Percentiles rank a stretch among this genome's conserved stretches.
These are phyloP conservation scores for Agelastica alni DNA, from an alignment of 2,888 invertebrate genomes.

Conservation along the genomic window DNA sequence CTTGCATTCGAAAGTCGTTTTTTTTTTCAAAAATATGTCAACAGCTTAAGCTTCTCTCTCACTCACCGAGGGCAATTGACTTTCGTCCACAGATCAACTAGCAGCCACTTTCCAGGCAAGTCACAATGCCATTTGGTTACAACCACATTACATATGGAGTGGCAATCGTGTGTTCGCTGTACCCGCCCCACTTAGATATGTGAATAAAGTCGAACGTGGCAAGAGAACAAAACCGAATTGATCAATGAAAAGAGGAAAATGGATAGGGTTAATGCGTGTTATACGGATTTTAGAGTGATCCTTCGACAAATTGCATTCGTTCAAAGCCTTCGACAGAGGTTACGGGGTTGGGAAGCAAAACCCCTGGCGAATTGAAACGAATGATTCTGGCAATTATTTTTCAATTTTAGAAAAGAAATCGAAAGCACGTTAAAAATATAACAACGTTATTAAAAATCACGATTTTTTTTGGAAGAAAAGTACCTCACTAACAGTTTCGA, in stretches of 20 bases:
- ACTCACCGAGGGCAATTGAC: slow-evolving; percentile 14
- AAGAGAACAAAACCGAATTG: slow-evolving; percentile 34
- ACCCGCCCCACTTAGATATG: slow-evolving; percentile 40
- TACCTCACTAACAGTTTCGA: too few relatives aligned
- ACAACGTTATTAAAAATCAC: too few relatives aligned
- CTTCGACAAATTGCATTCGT: slow-evolving; percentile 30
- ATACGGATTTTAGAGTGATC: slow-evolving; percentile 24
- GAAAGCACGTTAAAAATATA: too few relatives aligned
- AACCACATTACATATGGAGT: slow-evolving; percentile 42
- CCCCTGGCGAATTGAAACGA: neutral
- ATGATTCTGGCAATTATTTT: neutral
- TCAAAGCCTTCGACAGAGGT: neutral
- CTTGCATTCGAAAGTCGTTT: neutral
- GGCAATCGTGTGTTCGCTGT: slow-evolving; percentile 34
- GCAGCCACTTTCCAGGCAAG: slow-evolving; percentile 33
- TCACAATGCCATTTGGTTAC: slow-evolving; percentile 42
- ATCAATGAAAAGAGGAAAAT: slow-evolving; percentile 31
- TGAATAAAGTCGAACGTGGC: slow-evolving; percentile 37
- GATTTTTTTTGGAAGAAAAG: too few relatives aligned
- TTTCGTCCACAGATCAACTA: slow-evolving; percentile 23
- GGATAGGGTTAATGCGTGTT: slow-evolving; percentile 30
- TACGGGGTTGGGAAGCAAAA: neutral
- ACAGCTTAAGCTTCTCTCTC: neutral
- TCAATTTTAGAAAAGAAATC: neutral
- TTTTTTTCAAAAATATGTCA: neutral